Percentiles rank a stretch among this genome's conserved stretches.
phyloP scores from a whole-genome alignment of 2,797 vertebrate genomes.

The Menidia menidia region DNA sequence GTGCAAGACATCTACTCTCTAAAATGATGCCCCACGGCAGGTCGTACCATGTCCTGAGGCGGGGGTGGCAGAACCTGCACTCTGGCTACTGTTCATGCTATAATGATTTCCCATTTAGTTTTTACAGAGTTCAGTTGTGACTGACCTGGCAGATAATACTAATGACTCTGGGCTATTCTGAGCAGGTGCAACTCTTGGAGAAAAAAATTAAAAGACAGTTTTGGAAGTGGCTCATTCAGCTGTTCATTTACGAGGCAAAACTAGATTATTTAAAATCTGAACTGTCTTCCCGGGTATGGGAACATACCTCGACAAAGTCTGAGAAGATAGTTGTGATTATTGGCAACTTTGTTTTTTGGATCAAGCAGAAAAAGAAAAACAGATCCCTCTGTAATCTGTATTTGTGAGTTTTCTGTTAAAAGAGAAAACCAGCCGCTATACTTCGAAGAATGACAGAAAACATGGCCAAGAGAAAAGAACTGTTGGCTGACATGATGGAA shows the following conservation, averaged over 20 bases:
- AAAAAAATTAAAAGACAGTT: background rate
- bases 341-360: background rate
- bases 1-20: slow-evolving; percentile 80
- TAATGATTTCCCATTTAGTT: background rate
- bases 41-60: slow-evolving; percentile 62
- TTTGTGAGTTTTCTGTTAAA: background rate
- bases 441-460: background rate
- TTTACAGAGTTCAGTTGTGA: background rate
- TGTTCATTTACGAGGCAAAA: background rate
- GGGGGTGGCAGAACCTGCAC: slow-evolving; percentile 28
- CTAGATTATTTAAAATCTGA: too few relatives aligned
- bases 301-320: too few relatives aligned
- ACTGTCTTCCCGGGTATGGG: too few relatives aligned
- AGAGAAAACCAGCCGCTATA: background rate
- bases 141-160: background rate
- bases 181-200: background rate
- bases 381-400: background rate
- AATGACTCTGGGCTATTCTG: background rate
- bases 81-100: background rate
- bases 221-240: background rate
- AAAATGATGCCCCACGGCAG: slow-evolving; percentile 77
- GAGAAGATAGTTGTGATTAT: too few relatives aligned
- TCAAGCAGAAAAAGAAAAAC: background rate
- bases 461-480: background rate
- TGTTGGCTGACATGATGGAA: background rate